Conservation (phyloP, 2,888 invertebrate species). For the Vannuccia rotundouncinata region DNA sequence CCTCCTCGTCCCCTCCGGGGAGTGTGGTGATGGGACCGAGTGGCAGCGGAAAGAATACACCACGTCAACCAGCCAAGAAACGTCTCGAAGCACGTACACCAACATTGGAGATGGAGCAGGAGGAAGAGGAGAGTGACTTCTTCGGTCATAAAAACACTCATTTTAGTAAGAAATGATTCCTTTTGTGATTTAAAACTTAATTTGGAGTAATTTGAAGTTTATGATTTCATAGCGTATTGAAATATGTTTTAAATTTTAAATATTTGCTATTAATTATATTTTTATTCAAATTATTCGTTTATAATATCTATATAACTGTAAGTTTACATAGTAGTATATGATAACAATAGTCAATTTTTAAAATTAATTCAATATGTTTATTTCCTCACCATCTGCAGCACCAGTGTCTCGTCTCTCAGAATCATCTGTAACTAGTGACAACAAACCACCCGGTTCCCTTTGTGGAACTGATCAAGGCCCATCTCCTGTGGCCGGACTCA, state of each 20-base stretch:
- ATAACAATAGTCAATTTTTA: too few relatives aligned
- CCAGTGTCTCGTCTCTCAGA: slow-evolving; percentile 3
- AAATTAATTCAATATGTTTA: not conserved
- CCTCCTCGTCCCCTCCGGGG: not conserved
- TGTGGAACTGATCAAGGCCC: not conserved
- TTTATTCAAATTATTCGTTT: not conserved
- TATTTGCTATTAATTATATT: not conserved
- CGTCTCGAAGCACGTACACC: slow-evolving; percentile 36
- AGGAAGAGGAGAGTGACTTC: not conserved
- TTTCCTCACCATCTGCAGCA: not conserved
- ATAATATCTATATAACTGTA: not conserved
- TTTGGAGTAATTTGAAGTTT: not conserved
- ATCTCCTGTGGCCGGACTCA: slow-evolving; percentile 1
- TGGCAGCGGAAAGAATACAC: slow-evolving; percentile 35
- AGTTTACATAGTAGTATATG: not conserved
- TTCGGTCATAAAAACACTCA: not conserved
- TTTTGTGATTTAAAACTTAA: not conserved
- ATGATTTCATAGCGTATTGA: not conserved
- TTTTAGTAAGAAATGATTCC: slow-evolving; percentile 2
- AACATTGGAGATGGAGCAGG: slow-evolving; percentile 12
- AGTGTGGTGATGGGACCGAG: not conserved
- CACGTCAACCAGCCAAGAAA: slow-evolving; percentile 37
- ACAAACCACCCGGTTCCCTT: not conserved
- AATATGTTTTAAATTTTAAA: not conserved
- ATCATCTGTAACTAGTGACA: not conserved